A percentile compares a stretch with the other conserved stretches of the same genome.
Conservation (phyloP, 37 sponge, comb jelly and placozoan genomes). For the Beroe forskalii region DNA sequence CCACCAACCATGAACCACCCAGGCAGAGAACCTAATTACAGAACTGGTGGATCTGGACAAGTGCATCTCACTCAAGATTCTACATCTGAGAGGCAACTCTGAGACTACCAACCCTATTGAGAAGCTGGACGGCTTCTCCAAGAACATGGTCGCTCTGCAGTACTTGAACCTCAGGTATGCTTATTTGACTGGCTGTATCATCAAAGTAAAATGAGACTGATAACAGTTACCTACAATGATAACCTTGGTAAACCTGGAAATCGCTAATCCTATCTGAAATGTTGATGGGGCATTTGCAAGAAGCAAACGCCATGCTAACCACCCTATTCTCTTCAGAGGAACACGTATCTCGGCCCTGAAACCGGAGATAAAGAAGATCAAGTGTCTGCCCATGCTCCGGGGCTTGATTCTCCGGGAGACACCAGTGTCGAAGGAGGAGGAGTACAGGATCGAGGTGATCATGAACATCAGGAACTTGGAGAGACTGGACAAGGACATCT, state of each 20-base stretch:
- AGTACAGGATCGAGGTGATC: conserved; percentile 87
- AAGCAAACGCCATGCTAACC: background rate
- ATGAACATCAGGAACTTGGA: conserved; percentile 76
- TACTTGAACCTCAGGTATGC: conserved; percentile 93
- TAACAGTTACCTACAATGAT: background rate
- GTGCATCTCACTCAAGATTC: conserved; percentile 74
- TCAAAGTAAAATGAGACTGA: background rate
- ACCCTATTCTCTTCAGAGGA: background rate
- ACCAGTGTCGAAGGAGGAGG: conserved; percentile 79
- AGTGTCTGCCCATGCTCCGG: conserved; percentile 76
- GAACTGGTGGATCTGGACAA: conserved; percentile 72
- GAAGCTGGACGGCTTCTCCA: conserved; percentile 79
- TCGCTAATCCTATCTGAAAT: no score
- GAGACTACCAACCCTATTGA: conserved; percentile 72
- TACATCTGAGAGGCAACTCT: conserved; percentile 77
- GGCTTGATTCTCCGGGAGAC: conserved; percentile 70
- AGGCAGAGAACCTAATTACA: conserved; percentile 81
- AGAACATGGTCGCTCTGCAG: conserved; percentile 76
- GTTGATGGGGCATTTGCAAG: no score
- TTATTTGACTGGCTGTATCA: background rate
- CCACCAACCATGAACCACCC: no score
- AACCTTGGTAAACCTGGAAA: no score
- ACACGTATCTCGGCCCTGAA: conserved; percentile 73
- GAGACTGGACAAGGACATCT: conserved; percentile 90
- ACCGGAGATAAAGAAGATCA: conserved; percentile 73